phyloP scores from a whole-genome alignment of 1,140 invertebrate genomes.

The Nixonia krombeini region DNA sequence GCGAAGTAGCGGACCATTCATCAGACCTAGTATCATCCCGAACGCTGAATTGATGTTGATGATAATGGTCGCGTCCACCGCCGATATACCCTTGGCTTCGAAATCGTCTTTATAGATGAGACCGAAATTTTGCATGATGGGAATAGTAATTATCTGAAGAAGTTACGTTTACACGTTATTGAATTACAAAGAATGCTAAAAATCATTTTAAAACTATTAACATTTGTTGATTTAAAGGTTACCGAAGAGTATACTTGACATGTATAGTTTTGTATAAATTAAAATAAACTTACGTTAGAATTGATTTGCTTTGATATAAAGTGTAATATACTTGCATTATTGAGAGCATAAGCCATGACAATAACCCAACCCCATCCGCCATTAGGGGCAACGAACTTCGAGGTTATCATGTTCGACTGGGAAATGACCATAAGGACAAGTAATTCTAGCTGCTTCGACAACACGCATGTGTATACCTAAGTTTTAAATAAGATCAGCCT shows the following conservation, averaged over 20 bases:
- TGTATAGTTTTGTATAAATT: no score
- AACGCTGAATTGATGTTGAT: conserved; percentile 76
- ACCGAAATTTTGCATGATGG: conserved; percentile 76
- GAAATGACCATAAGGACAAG: no score
- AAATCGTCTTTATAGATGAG: conserved; percentile 78
- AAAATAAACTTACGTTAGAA: no score
- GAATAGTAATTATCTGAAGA: conserved; percentile 73
- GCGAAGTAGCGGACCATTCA: conserved; percentile 74
- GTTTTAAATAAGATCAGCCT: no score
- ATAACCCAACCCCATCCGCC: conserved; percentile 81
- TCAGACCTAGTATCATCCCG: conserved; percentile 76
- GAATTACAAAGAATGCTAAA: no score
- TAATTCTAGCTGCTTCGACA: no score
- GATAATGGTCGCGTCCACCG: conserved; percentile 73
- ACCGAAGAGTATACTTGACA: no score
- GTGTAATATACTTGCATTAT: conserved; percentile 78
- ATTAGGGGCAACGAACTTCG: conserved; percentile 73
- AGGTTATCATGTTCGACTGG: not conserved
- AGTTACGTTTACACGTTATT: not conserved
- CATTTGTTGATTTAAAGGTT: no score
- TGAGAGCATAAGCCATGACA: conserved; percentile 71
- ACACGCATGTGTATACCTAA: no score
- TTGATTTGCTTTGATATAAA: no score
- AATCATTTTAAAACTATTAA: no score
- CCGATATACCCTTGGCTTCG: conserved; percentile 71